A percentile compares a stretch with the other conserved stretches of the same genome.
Conservation (phyloP, 1,140 invertebrate genomes). For the Drosophila saltans region DNA sequence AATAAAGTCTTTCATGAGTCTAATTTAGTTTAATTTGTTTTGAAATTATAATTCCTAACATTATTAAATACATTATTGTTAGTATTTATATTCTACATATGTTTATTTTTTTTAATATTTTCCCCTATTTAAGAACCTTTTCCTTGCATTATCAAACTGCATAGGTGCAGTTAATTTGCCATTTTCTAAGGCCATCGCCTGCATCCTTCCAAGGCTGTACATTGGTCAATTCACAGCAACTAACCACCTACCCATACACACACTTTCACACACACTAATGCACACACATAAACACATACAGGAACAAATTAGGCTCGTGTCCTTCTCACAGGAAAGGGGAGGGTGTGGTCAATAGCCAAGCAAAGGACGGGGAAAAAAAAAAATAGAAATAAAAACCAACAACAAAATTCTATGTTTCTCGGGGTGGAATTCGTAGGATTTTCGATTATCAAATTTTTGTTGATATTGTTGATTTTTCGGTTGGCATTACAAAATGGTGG, state of each 20-base stretch:
- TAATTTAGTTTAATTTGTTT: no score
- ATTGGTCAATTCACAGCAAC: conserved; percentile 1
- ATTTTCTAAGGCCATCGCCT: not conserved
- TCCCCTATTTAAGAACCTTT: no score
- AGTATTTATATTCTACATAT: no score
- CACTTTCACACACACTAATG: not conserved
- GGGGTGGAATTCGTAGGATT: conserved; percentile 6
- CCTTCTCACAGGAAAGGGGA: not conserved
- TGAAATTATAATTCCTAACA: no score
- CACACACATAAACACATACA: no score
- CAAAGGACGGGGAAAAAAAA: no score
- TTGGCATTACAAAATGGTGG: not conserved
- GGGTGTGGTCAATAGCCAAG: conserved; percentile 3
- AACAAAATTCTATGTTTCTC: not conserved
- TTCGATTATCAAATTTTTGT: not conserved
- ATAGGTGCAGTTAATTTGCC: not conserved
- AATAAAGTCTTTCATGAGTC: no score
- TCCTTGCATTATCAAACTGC: no score
- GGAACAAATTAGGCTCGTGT: not conserved
- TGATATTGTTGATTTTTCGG: not conserved
- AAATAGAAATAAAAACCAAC: not conserved
- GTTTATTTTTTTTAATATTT: no score
- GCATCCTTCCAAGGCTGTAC: not conserved
- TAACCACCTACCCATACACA: conserved; percentile 1
- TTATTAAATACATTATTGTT: no score